These are phyloP conservation scores for Sturnus vulgaris DNA, from an alignment of 2,113 vertebrate species.

Conservation along the genomic window DNA sequence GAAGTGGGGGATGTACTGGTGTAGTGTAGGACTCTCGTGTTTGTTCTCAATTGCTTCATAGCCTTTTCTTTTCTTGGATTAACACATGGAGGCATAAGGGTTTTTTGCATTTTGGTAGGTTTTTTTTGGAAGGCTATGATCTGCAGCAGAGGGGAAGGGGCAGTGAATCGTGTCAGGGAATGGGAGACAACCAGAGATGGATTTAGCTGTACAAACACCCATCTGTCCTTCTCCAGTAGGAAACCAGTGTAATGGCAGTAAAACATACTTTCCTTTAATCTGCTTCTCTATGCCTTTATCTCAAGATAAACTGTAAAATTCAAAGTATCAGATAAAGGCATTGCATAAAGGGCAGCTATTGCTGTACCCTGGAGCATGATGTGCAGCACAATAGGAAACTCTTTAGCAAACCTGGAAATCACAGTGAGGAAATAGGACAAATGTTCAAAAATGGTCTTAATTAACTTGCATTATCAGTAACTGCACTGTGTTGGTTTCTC, in stretches of 20 bases:
- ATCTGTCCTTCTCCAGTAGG: background rate
- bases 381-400: background rate
- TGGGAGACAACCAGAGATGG: background rate
- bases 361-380: background rate
- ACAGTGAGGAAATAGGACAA: constrained; percentile 2
- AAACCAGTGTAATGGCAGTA: background rate
- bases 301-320: constrained; percentile 17
- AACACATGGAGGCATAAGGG: background rate
- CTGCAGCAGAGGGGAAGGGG: background rate
- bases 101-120: background rate
- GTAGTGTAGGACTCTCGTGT: background rate
- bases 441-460: constrained; percentile 45
- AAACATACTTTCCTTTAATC: background rate
- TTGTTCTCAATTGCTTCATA: background rate
- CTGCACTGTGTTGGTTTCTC: constrained; percentile 25
- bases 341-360: background rate
- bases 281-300: background rate
- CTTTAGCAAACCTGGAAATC: background rate
- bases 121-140: background rate
- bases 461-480: constrained; percentile 55
- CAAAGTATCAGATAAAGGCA: background rate
- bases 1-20: background rate
- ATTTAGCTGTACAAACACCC: background rate
- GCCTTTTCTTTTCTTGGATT: background rate
- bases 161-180: background rate